Percentiles rank a stretch among this genome's conserved stretches.
Evolutionary conservation across 1,140 invertebrate genomes (phyloP).

Genomic region (Halesus radiatus): DNA sequence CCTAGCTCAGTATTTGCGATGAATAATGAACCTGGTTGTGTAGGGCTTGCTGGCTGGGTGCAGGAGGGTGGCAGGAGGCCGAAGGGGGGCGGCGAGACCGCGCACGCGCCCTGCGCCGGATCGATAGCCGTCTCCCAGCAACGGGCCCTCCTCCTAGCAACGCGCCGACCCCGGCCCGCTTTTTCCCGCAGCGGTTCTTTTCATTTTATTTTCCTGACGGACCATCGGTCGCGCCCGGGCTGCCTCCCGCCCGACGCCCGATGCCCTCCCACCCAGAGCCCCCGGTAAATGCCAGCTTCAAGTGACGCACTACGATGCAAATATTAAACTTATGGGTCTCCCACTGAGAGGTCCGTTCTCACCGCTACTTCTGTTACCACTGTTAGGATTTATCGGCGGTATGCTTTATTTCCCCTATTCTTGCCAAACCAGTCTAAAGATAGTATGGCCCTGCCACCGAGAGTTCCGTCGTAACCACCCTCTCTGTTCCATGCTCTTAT

Average conservation of each 20-base stretch:
- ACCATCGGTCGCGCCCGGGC: neutral
- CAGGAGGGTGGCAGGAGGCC: neutral
- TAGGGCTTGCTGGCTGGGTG: too few species aligned
- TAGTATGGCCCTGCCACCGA: too few species aligned
- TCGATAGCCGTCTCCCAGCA: constrained; percentile 28
- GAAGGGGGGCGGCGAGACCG: neutral
- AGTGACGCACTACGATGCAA: neutral
- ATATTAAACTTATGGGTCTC: too few species aligned
- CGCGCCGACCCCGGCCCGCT: neutral
- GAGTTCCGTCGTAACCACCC: too few species aligned
- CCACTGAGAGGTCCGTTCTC: too few species aligned
- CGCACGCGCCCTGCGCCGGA: neutral
- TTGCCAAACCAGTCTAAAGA: too few species aligned
- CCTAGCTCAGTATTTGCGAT: neutral
- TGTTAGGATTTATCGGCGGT: too few species aligned
- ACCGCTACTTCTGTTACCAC: too few species aligned
- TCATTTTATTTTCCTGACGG: neutral
- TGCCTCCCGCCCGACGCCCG: neutral
- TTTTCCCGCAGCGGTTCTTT: constrained; percentile 4
- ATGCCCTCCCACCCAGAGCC: neutral
- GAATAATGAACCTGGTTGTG: neutral
- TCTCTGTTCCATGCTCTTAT: too few species aligned
- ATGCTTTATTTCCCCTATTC: too few species aligned
- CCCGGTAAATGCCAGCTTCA: neutral
- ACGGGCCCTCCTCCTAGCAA: constrained; percentile 27